These are phyloP conservation scores for Tetragnatha versicolor DNA, from an alignment of 1,140 invertebrate species.

Conservation along the genomic window DNA sequence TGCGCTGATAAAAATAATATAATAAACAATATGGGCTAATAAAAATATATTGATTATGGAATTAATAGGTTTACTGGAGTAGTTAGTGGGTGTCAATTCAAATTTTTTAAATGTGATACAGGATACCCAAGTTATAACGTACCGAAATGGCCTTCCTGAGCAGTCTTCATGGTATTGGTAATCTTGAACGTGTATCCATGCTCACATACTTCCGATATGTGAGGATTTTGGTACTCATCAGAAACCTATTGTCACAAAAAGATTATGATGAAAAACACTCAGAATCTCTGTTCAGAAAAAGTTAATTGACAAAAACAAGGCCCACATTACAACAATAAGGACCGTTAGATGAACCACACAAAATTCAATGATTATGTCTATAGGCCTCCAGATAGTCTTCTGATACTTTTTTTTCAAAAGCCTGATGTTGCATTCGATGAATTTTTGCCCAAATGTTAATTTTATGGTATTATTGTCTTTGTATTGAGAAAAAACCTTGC, in stretches of 20 bases:
- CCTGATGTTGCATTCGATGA: too few species aligned
- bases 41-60: too few species aligned
- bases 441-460: too few species aligned
- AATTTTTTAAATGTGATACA: too few species aligned
- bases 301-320: neutral
- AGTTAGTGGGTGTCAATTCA: too few species aligned
- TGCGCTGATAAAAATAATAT: too few species aligned
- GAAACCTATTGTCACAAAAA: neutral
- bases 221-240: slow-evolving; percentile 12
- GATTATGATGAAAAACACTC: neutral
- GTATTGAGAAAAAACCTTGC: too few species aligned
- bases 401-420: too few species aligned
- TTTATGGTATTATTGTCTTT: too few species aligned
- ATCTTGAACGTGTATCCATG: slow-evolving; percentile 31
- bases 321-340: neutral
- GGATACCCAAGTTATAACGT: neutral
- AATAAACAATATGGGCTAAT: too few species aligned
- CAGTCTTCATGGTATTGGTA: slow-evolving; percentile 8
- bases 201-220: neutral
- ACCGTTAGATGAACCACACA: neutral
- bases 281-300: neutral
- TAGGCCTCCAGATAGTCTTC: neutral
- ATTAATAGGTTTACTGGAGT: too few species aligned
- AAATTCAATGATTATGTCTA: neutral
- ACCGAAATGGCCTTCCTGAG: slow-evolving; percentile 19